Percentiles rank a stretch among this genome's conserved stretches.
Conservation (phyloP, 2,888 invertebrate genomes). For the Blastobasis adustella region DNA sequence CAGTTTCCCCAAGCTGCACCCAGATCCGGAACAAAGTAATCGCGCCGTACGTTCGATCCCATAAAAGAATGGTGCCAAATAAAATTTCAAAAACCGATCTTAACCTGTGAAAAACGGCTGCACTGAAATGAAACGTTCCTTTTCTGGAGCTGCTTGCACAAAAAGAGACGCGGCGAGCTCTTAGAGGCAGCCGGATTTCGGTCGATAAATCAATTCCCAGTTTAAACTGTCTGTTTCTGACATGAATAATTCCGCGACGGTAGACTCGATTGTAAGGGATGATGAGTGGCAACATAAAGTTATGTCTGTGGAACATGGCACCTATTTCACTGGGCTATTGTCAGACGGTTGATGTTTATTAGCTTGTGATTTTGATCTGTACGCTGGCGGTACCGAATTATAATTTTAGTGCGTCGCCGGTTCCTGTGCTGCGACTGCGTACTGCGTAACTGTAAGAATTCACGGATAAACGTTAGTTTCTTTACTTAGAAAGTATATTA, state of each 20-base stretch:
- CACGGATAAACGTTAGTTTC: too few relatives aligned
- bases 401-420: too few relatives aligned
- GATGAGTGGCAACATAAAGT: constrained; percentile 12
- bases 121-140: not conserved
- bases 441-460: too few relatives aligned
- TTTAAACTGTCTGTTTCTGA: constrained; percentile 25
- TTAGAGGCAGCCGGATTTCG: constrained; percentile 7
- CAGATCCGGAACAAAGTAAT: too few relatives aligned
- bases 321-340: constrained; percentile 1
- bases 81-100: too few relatives aligned
- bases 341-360: not conserved
- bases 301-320: constrained; percentile 5
- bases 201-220: constrained; percentile 23
- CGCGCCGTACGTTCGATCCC: too few relatives aligned
- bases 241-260: constrained; percentile 24
- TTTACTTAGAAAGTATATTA: too few relatives aligned
- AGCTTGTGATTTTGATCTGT: too few relatives aligned
- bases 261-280: constrained; percentile 14
- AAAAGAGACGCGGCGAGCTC: constrained; percentile 4
- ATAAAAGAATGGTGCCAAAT: too few relatives aligned
- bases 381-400: too few relatives aligned
- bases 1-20: not conserved
- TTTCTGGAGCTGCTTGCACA: not conserved
- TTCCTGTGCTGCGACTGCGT: too few relatives aligned
- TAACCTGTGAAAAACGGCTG: too few relatives aligned